Conservation (phyloP, 2,888 invertebrate species). For the Drosophila lutescens region DNA sequence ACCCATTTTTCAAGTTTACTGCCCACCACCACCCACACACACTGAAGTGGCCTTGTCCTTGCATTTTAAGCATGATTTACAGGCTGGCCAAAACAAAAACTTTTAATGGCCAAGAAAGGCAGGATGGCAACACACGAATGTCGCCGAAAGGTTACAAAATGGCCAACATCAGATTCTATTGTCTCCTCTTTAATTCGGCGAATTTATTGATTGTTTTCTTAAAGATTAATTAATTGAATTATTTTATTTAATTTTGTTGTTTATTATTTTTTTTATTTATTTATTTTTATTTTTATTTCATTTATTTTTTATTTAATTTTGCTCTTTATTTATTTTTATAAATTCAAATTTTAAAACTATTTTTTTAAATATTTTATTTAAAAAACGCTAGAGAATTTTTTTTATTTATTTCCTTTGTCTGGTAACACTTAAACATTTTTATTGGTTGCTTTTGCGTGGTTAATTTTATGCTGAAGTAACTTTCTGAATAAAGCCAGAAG, state of each 20-base stretch:
- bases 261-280: too few species aligned
- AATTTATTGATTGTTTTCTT: not conserved
- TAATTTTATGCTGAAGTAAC: slow-evolving; percentile 1
- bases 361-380: too few species aligned
- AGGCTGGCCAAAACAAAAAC: slow-evolving; percentile 18
- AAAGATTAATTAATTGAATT: not conserved
- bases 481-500: slow-evolving; percentile 16
- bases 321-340: too few species aligned
- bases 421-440: not conserved
- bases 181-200: not conserved
- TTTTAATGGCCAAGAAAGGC: slow-evolving; percentile 37
- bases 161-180: not conserved
- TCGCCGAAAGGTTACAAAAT: slow-evolving; percentile 19
- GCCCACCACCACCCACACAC: slow-evolving; percentile 1
- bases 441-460: not conserved
- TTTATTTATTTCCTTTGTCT: not conserved
- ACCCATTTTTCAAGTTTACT: slow-evolving; percentile 41
- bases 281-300: too few species aligned
- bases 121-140: slow-evolving; percentile 7
- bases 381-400: too few species aligned
- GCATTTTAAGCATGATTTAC: slow-evolving; percentile 35
- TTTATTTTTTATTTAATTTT: not conserved
- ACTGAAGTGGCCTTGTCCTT: slow-evolving; percentile 18
- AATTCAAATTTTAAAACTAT: too few species aligned
- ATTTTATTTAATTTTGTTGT: not conserved